Conservation (phyloP, 2,888 invertebrate genomes). For the Aricia artaxerxes region DNA sequence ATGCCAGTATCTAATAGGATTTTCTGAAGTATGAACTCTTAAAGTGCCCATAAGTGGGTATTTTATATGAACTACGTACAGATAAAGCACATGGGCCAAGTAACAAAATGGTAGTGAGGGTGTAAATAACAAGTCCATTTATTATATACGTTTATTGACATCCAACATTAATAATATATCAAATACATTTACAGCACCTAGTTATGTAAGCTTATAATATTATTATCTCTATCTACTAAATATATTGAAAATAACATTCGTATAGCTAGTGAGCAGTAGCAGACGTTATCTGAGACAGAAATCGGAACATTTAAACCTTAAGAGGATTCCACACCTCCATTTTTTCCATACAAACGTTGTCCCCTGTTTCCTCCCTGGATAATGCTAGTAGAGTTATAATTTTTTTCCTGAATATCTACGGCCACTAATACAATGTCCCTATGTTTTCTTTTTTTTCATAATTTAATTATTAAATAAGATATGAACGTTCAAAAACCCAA, state of each 20-base stretch:
- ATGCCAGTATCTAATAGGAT: too few relatives aligned
- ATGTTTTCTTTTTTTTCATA: too few relatives aligned
- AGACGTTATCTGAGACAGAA: background rate
- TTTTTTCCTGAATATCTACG: too few relatives aligned
- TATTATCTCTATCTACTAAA: background rate
- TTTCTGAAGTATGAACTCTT: too few relatives aligned
- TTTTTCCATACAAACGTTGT: too few relatives aligned
- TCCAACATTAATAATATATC: slow-evolving; percentile 3
- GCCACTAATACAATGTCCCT: too few relatives aligned
- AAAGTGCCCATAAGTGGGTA: too few relatives aligned
- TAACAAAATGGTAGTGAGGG: background rate
- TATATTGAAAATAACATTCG: background rate
- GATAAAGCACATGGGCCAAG: slow-evolving; percentile 16
- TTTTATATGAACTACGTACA: background rate
- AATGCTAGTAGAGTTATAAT: too few relatives aligned
- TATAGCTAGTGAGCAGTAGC: background rate
- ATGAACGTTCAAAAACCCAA: too few relatives aligned
- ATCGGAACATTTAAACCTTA: background rate
- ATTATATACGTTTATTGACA: slow-evolving; percentile 12
- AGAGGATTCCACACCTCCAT: too few relatives aligned
- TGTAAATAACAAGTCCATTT: slow-evolving; percentile 20
- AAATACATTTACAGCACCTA: background rate
- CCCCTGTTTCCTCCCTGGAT: too few relatives aligned
- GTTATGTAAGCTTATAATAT: background rate
- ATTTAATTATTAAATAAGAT: too few relatives aligned